Conservation (phyloP, 2,888 invertebrate species). For the Diloba caeruleocephala region DNA sequence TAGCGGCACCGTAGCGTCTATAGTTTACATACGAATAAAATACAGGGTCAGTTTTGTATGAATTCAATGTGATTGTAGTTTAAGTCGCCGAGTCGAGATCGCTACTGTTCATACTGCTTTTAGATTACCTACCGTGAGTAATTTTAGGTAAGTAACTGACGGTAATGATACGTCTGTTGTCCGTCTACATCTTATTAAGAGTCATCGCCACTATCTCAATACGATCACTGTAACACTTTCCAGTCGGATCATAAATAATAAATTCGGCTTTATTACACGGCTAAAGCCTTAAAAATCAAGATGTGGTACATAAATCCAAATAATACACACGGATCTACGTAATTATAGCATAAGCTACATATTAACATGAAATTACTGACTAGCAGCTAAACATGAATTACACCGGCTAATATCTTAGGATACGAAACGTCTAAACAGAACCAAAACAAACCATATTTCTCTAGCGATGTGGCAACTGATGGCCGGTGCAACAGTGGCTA, state of each 20-base stretch:
- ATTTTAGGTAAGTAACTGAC: conserved; percentile 79
- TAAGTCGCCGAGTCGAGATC: conserved; percentile 82
- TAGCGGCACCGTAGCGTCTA: conserved; percentile 82
- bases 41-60: conserved; percentile 89
- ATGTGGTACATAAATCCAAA: conserved; percentile 52
- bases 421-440: conserved; percentile 64
- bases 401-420: conserved; percentile 51
- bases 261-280: conserved; percentile 52
- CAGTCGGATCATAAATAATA: conserved; percentile 44
- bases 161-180: conserved; percentile 55
- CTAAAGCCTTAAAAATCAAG: conserved; percentile 42
- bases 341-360: conserved; percentile 47
- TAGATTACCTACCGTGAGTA: conserved; percentile 78
- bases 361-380: conserved; percentile 55
- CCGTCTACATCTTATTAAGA: conserved; percentile 53
- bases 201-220: conserved; percentile 41
- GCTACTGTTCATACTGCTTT: conserved; percentile 83
- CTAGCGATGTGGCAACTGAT: conserved; percentile 67
- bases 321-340: conserved; percentile 38
- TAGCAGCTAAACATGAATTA: conserved; percentile 55
- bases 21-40: conserved; percentile 85
- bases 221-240: conserved; percentile 57
- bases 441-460: conserved; percentile 76
- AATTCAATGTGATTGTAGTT: conserved; percentile 89
- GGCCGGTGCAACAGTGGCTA: conserved; percentile 66